These are phyloP conservation scores for Panopea generosa DNA, from an alignment of 2,888 invertebrate genomes.

Conservation along the genomic window DNA sequence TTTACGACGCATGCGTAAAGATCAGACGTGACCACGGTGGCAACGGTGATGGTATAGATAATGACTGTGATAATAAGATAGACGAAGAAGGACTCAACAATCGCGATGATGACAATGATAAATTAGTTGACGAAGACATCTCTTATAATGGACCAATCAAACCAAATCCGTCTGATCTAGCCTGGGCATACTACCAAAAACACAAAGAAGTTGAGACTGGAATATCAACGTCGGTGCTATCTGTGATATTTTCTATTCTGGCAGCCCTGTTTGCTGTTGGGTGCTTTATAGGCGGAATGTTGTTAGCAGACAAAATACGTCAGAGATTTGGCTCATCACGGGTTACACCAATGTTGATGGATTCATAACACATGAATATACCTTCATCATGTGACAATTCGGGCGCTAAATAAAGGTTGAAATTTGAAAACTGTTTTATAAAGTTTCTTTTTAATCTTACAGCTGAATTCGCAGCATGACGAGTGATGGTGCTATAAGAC, in stretches of 20 bases:
- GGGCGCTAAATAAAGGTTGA: no score
- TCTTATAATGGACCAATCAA: conserved; percentile 27
- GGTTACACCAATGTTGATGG: conserved; percentile 19
- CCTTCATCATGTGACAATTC: no score
- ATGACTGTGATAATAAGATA: conserved; percentile 72
- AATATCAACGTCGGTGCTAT: conserved; percentile 50
- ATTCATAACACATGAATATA: not conserved
- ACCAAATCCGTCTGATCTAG: conserved; percentile 12
- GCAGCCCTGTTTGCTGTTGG: conserved; percentile 51
- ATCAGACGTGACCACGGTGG: conserved; percentile 50
- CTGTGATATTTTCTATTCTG: conserved; percentile 51
- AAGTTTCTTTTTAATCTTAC: no score
- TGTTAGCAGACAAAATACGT: conserved; percentile 49
- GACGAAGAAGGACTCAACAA: conserved; percentile 66
- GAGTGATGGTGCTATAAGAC: no score
- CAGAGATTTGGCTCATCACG: conserved; percentile 18
- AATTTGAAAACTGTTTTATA: no score
- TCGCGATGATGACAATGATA: conserved; percentile 65
- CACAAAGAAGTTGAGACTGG: conserved; percentile 41
- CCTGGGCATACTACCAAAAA: conserved; percentile 47
- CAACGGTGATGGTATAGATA: conserved; percentile 70
- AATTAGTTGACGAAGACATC: conserved; percentile 66
- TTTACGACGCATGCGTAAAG: conserved; percentile 67
- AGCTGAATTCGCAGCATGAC: no score
- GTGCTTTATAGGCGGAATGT: conserved; percentile 54